Evolutionary conservation across 2,888 invertebrate species (phyloP), one percentile per base, ranked within the genome.

Genomic region (Aphodius granarius): DNA sequence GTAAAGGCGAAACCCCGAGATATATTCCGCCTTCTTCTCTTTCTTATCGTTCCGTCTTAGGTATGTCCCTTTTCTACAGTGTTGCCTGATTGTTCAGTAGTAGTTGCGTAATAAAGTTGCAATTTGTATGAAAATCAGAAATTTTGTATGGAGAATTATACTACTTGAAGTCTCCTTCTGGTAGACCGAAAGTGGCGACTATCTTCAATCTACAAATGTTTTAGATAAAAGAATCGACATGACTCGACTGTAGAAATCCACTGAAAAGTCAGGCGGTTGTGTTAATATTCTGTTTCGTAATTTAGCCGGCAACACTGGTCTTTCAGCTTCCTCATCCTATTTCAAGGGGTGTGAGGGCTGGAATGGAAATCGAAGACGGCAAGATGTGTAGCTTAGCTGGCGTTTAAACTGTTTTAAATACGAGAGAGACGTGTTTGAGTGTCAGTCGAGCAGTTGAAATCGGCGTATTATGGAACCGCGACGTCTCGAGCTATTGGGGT

Each of bases 1-100:
- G 19, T 73, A 73, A 73, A 65, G 73, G 43, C 73, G 65, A 64
- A 73, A 73, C 62, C 63, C 20, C 63, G 63, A 72, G 68, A 21
- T 68, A 68, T 20, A 68, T 68, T n/a, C n/a, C 5, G 20, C 68
- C 15, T 68, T 68, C 68, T 68, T 20, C 18, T 66, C 20, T 19
- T 6, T 68, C 17, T 20, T 20, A 22, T 20, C 19, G 5, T 68
- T n/a, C 19, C 20, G 66, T 66, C 66, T 4, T 16, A 4, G 63
- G 13, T 18, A 65, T 19, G 6, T 9, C 1, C 9, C 19, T 1
- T 19, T 65, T 65, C 65, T 15, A 6, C 17, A 65, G 19, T 65
- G 65, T 18, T 18, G 19, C 17, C 65, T 65, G 17, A 65, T 65
- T 17, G 19, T 3, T 19, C 68, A 19, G n/a, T 21, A 68, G 20